Evolutionary conservation across 2,888 invertebrate species (phyloP), one percentile per base, ranked within the genome.

Genomic region (Agonum fuliginosum): DNA sequence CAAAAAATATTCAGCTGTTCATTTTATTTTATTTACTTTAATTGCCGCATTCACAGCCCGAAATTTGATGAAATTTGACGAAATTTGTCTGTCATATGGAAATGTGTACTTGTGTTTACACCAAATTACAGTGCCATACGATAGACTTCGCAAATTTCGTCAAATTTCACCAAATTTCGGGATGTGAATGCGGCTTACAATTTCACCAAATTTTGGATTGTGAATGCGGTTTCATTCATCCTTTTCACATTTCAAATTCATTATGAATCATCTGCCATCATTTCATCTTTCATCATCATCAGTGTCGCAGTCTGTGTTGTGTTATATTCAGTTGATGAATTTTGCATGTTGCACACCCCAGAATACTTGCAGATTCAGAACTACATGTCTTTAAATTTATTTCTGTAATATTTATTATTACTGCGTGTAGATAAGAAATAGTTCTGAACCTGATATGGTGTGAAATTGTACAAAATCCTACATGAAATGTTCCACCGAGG

Each of bases 221-320:
- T 34, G 58, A 27, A 62, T 30, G 30, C 30, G 30, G n/a, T 5
- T 24, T 30, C 58, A 62, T 62, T 27, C 12, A 30, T 62, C 58
- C 27, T 62, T 62, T 62, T 62, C 58, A 62, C 27, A 30, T 62
- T 62, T 62, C 58, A 62, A 30, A 62, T 62, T 54, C 27, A 17
- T 46, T 17, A 10, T 67, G 22, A 41, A 37, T 41, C 67, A 67
- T 37, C 12, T 37, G 12, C 14, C 67, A 4, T 67, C 37, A 41
- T 20, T 65, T 65, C 54, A 65, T 65, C 65, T 34, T 30, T 65
- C 65, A 67, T 67, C 5, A 20, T 67, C 43, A 43, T 37, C 67
- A 67, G 43, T 67, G 22, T 67, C 67, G 67, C 67, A 67, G 67
- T 67, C 41, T 67, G 67, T 67, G 67, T 67, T 67, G 67, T 67